Evolutionary conservation across 2,797 vertebrate species (phyloP).

Genomic region (Pangasius djambal): DNA sequence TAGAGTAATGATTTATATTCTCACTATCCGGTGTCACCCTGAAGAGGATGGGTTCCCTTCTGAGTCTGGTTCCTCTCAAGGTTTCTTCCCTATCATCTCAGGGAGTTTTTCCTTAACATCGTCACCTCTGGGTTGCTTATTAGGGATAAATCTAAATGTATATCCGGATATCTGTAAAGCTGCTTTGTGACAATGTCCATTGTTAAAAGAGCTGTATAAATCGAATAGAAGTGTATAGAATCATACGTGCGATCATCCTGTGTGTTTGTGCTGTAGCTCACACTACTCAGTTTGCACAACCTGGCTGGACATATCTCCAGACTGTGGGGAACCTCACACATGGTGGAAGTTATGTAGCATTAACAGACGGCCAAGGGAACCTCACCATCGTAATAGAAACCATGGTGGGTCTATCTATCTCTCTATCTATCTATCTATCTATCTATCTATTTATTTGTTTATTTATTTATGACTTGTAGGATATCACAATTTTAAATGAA

Average conservation of each 20-base stretch:
- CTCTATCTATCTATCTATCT: background rate
- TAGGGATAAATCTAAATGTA: background rate
- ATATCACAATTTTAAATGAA: background rate
- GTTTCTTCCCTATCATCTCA: background rate
- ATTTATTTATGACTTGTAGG: background rate
- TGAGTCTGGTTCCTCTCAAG: no score
- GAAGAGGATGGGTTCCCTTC: background rate
- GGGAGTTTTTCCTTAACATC: background rate
- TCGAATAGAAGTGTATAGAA: background rate
- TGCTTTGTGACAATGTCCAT: background rate
- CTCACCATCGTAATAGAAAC: constrained; percentile 94
- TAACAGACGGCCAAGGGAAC: constrained; percentile 90
- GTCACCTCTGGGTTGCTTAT: background rate
- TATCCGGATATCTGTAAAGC: background rate
- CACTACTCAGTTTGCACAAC: constrained; percentile 91
- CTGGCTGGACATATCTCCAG: constrained; percentile 92
- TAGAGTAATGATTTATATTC: background rate
- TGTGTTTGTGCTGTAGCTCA: constrained; percentile 77
- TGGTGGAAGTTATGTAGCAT: constrained; percentile 91
- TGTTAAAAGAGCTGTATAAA: background rate
- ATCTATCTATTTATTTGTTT: background rate
- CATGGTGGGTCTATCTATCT: constrained; percentile 77
- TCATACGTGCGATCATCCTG: background rate
- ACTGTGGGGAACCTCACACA: constrained; percentile 84
- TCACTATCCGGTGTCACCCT: background rate